These are phyloP conservation scores for Cheilosia scutellata DNA, from an alignment of 2,888 invertebrate genomes.

Conservation along the genomic window DNA sequence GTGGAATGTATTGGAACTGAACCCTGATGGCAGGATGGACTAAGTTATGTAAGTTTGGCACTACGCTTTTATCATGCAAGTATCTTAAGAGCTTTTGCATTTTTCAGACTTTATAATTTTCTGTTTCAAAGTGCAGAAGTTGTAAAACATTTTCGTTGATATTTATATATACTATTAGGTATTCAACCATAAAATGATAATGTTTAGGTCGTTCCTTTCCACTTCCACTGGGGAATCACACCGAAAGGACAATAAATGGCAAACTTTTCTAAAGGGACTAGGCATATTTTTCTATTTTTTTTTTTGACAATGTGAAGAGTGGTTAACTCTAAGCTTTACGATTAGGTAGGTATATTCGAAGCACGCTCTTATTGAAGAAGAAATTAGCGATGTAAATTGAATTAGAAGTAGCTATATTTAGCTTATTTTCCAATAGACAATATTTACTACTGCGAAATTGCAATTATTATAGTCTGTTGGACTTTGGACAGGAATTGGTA, in stretches of 20 bases:
- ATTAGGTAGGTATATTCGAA: too few species aligned
- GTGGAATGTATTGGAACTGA: not conserved
- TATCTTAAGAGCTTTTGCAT: not conserved
- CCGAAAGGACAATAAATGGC: not conserved
- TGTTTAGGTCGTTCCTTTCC: not conserved
- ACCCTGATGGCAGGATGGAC: not conserved
- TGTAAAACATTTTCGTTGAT: not conserved
- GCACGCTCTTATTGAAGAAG: too few species aligned
- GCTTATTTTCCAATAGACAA: too few species aligned
- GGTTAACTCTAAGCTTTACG: not conserved
- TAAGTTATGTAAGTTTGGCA: too few species aligned
- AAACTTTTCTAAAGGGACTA: not conserved
- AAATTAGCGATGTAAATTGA: too few species aligned
- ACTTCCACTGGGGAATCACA: not conserved
- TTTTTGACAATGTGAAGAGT: not conserved
- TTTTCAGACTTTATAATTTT: slow-evolving; percentile 7
- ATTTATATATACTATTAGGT: not conserved
- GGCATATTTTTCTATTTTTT: not conserved
- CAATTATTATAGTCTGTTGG: too few species aligned
- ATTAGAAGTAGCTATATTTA: too few species aligned
- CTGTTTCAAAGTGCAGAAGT: not conserved
- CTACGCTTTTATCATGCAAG: not conserved
- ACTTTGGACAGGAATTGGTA: too few species aligned
- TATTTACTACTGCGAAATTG: too few species aligned
- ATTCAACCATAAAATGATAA: not conserved